Evolutionary conservation across 2,113 vertebrate genomes (phyloP).

Genomic region (Prinia subflava): DNA sequence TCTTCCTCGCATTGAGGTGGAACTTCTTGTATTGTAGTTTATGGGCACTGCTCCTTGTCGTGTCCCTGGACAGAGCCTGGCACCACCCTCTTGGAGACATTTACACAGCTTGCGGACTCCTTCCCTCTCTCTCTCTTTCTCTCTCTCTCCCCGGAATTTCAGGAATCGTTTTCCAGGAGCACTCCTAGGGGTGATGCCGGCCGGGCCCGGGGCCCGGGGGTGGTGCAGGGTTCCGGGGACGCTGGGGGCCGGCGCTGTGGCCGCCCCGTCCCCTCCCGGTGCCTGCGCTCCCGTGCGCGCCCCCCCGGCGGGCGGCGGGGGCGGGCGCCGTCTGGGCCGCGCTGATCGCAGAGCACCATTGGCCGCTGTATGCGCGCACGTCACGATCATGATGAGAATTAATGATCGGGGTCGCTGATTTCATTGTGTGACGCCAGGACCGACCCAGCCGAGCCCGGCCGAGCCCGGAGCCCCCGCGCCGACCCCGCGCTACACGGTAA

Average conservation of each 20-base stretch:
- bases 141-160: no score
- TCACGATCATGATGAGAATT: no score
- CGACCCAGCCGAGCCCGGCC: no score
- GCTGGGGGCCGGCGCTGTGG: neutral
- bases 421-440: no score
- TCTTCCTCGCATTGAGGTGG: neutral
- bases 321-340: no score
- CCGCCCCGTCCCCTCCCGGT: no score
- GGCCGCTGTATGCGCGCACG: no score
- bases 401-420: no score
- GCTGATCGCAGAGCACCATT: no score
- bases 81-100: neutral
- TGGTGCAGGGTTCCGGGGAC: neutral
- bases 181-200: neutral
- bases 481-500: no score
- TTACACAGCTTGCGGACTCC: rapidly evolving
- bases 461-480: no score
- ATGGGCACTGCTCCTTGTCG: neutral
- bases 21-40: neutral
- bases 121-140: neutral
- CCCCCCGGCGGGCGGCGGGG: neutral
- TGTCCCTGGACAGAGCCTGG: neutral
- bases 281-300: neutral
- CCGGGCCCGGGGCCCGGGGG: neutral
- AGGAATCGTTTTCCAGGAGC: rapidly evolving